Conservation (phyloP, 1,140 invertebrate species). For the Pemphigus obesinymphae region DNA sequence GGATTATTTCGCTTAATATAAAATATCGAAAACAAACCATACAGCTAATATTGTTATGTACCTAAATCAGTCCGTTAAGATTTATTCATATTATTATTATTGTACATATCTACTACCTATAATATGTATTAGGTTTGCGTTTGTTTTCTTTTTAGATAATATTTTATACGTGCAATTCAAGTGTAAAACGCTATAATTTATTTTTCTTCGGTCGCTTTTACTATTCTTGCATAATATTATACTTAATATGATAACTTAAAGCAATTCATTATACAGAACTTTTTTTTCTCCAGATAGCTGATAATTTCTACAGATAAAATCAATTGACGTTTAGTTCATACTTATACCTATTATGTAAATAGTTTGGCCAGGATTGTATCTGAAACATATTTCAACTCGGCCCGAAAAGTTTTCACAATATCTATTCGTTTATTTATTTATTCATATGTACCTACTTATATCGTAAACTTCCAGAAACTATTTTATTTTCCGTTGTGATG, state of each 20-base stretch:
- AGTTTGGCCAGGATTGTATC: background rate
- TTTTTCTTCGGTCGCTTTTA: background rate
- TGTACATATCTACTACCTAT: background rate
- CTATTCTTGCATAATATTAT: background rate
- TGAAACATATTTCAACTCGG: slow-evolving; percentile 7
- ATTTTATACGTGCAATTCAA: background rate
- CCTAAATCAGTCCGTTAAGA: background rate
- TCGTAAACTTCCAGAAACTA: too few species aligned
- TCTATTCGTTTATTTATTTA: background rate
- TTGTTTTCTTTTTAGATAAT: background rate
- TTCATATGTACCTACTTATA: background rate
- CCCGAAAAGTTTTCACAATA: slow-evolving; percentile 7
- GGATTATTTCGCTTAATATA: background rate
- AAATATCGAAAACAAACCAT: background rate
- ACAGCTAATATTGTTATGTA: background rate
- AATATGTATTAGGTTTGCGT: background rate
- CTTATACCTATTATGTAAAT: too few species aligned
- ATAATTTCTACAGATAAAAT: background rate
- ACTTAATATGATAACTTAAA: background rate
- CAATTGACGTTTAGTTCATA: too few species aligned
- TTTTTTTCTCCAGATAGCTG: background rate
- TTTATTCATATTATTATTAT: too few species aligned
- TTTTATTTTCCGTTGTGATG: too few species aligned
- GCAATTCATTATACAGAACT: background rate
- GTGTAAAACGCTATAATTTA: background rate